Evolutionary conservation across 92 coral and sea anemone genomes (phyloP).

Genomic region (Plumapathes pennacea): DNA sequence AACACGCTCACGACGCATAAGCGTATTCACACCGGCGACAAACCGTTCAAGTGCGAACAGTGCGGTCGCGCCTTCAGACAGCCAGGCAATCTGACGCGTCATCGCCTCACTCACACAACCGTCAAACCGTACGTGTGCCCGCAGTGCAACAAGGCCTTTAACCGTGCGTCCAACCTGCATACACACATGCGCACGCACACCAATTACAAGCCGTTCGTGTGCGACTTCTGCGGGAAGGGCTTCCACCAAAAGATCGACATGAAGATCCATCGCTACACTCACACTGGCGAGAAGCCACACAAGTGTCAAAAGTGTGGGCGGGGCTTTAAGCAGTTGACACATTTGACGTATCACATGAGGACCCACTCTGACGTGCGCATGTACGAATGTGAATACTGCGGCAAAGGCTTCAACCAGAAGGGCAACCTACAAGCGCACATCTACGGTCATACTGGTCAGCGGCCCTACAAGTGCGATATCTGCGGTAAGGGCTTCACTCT

Average conservation of each 20-base stretch:
- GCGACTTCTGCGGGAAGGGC: constrained; percentile 96
- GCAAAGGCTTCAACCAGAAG: constrained; percentile 90
- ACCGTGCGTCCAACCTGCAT: constrained; percentile 97
- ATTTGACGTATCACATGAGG: constrained; percentile 90
- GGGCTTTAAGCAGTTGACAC: constrained; percentile 97
- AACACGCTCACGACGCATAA: constrained; percentile 77
- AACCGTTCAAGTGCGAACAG: constrained; percentile 74
- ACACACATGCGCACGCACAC: constrained; percentile 98
- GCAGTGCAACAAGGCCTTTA: constrained; percentile 98
- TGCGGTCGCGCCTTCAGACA: constrained; percentile 88
- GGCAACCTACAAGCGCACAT: constrained; percentile 97
- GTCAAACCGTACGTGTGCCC: constrained; percentile 89
- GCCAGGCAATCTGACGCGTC: constrained; percentile 82
- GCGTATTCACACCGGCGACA: constrained; percentile 80
- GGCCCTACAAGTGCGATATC: constrained; percentile 89
- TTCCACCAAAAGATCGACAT: constrained; percentile 99
- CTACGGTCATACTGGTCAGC: constrained; percentile 97
- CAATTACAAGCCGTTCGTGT: constrained; percentile 86
- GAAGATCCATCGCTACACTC: constrained; percentile 97
- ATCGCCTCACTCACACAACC: constrained; percentile 82
- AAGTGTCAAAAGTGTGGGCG: constrained; percentile 95
- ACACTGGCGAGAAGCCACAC: constrained; percentile 98
- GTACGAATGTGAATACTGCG: constrained; percentile 71
- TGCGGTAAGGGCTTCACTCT: constrained; percentile 92
- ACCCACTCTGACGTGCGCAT: constrained; percentile 88